phyloP scores from a whole-genome alignment of 2,888 invertebrate genomes.

The Drosophila robusta region DNA sequence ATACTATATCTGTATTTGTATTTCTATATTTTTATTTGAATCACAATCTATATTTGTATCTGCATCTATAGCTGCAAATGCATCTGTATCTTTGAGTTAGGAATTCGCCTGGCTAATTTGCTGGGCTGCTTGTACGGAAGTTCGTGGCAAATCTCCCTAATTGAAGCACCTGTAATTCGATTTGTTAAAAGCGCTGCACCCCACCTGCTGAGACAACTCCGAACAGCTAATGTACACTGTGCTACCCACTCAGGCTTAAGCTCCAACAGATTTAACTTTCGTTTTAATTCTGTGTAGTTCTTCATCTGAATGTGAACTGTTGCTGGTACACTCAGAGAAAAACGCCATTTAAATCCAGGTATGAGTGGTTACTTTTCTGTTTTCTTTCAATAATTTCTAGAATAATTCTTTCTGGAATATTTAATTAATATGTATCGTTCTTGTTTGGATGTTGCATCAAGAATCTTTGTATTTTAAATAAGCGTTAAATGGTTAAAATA shows the following conservation, averaged over 20 bases:
- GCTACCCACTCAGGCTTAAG: conserved; percentile 2
- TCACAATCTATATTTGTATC: no score
- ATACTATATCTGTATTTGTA: conserved; percentile 1
- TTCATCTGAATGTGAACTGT: no score
- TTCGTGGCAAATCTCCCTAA: conserved; percentile 41
- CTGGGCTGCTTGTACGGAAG: conserved; percentile 33
- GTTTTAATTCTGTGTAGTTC: not conserved
- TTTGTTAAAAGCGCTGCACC: conserved; percentile 13
- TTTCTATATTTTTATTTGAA: not conserved
- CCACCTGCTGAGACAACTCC: not conserved
- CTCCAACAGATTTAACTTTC: conserved; percentile 1
- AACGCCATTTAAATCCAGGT: no score
- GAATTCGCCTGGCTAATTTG: conserved; percentile 35
- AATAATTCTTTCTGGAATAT: no score
- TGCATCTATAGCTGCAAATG: conserved; percentile 9
- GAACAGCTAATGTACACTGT: conserved; percentile 8
- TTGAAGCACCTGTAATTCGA: conserved; percentile 55
- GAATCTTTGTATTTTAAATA: no score
- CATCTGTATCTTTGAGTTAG: not conserved
- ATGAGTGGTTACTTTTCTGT: no score
- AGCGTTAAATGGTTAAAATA: no score
- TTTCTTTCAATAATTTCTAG: no score
- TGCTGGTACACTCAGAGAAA: no score
- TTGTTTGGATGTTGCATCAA: no score
- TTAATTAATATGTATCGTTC: no score